These are phyloP conservation scores for Isichthys henryi DNA, from an alignment of 2,113 vertebrate genomes.

Conservation along the genomic window DNA sequence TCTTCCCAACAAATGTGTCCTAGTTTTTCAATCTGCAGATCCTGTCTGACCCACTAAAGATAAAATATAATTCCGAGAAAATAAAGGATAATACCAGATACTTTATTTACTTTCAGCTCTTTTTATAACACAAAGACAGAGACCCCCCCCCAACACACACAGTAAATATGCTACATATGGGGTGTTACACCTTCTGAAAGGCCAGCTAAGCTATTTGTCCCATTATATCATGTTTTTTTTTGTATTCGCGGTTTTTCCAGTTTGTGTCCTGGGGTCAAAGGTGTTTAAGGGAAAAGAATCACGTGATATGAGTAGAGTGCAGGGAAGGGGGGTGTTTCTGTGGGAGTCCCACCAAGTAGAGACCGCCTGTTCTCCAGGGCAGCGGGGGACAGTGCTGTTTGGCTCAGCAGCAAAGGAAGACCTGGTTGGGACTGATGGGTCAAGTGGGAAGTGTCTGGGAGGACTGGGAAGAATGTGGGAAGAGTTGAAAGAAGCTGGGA, in stretches of 20 bases:
- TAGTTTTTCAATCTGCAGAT: conserved; percentile 11
- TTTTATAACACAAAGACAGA: conserved; percentile 6
- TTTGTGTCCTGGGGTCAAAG: neutral
- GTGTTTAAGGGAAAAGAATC: neutral
- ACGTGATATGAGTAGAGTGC: neutral
- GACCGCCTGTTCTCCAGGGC: neutral
- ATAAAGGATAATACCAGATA: neutral
- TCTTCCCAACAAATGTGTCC: conserved; percentile 4
- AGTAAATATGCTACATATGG: neutral
- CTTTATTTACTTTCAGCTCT: conserved; percentile 4
- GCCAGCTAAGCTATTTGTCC: neutral
- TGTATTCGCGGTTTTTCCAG: neutral
- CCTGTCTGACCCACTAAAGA: conserved; percentile 11
- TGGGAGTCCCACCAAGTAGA: neutral
- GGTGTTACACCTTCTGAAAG: neutral
- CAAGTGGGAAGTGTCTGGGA: neutral
- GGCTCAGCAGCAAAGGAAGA: neutral
- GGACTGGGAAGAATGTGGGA: neutral
- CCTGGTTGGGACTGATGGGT: neutral
- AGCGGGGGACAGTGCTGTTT: neutral
- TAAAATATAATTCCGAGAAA: neutral
- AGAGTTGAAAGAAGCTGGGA: neutral
- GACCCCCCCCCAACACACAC: neutral
- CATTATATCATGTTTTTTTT: neutral
- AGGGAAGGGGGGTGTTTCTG: neutral